A percentile compares a stretch with the other conserved stretches of the same genome.
phyloP scores from a whole-genome alignment of 2,113 vertebrate species.

The Calcarius ornatus region DNA sequence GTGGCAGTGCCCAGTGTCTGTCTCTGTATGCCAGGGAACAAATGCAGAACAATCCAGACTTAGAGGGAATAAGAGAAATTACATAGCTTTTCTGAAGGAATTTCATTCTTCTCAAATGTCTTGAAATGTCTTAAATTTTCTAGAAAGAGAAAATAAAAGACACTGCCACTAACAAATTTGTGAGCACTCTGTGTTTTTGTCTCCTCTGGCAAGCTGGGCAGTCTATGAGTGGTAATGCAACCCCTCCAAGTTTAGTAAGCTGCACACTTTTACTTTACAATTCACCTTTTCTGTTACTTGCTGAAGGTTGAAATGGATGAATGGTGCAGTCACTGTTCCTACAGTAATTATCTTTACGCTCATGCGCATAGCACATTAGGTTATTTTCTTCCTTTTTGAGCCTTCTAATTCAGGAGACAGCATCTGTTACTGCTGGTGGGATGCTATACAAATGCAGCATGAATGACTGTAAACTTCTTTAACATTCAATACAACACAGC shows the following conservation, averaged over 20 bases:
- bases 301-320: neutral
- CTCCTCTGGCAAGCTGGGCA: neutral
- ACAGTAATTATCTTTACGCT: neutral
- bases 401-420: neutral
- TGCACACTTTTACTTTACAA: neutral
- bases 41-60: neutral
- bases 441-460: neutral
- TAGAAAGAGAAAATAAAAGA: neutral
- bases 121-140: neutral
- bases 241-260: neutral
- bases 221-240: neutral
- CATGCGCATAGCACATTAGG: neutral
- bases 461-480: neutral
- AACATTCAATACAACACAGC: neutral
- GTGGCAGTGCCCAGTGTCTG: neutral
- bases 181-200: neutral
- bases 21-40: neutral
- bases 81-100: neutral
- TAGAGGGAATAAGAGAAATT: neutral
- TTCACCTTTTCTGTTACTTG: neutral
- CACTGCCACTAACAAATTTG: neutral
- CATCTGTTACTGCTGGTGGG: neutral
- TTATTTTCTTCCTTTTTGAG: neutral
- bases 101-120: neutral
- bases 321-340: neutral